A percentile compares a stretch with the other conserved stretches of the same genome.
Evolutionary conservation across 2,888 invertebrate genomes (phyloP).

Genomic region (Omphaloscelis lunosa): DNA sequence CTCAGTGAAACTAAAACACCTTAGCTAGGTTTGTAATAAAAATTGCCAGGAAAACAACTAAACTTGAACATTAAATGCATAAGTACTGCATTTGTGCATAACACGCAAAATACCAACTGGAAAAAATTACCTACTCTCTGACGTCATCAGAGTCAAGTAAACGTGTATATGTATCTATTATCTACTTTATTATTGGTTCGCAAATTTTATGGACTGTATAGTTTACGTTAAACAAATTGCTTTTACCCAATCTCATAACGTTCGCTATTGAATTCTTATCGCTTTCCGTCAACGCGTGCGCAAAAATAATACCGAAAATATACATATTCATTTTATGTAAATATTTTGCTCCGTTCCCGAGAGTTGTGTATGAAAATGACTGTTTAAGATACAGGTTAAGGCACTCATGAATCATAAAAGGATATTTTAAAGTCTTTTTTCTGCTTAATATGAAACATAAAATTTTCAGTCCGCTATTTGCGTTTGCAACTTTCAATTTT

Average conservation of each 20-base stretch:
- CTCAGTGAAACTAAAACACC: not conserved
- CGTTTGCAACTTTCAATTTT: not conserved
- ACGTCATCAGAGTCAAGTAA: conserved; percentile 29
- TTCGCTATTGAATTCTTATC: conserved; percentile 83
- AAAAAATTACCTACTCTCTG: conserved; percentile 27
- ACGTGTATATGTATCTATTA: conserved; percentile 26
- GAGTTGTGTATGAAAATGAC: conserved; percentile 33
- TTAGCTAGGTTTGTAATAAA: not conserved
- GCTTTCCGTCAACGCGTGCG: conserved; percentile 64
- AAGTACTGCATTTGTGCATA: not conserved
- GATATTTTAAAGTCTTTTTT: conserved; percentile 12
- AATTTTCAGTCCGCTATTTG: not conserved
- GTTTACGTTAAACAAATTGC: conserved; percentile 67
- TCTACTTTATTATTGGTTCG: conserved; percentile 52
- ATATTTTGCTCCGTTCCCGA: conserved; percentile 43
- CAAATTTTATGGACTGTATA: conserved; percentile 63
- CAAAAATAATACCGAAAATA: conserved; percentile 62
- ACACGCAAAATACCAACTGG: conserved; percentile 7
- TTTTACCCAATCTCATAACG: conserved; percentile 63
- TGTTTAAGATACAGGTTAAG: conserved; percentile 27
- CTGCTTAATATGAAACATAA: not conserved
- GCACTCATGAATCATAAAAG: conserved; percentile 45
- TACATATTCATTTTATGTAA: conserved; percentile 62
- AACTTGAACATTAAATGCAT: not conserved
- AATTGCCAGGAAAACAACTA: not conserved